Evolutionary conservation across 2,888 invertebrate species (phyloP).

Genomic region (Ptilodon capucinus): DNA sequence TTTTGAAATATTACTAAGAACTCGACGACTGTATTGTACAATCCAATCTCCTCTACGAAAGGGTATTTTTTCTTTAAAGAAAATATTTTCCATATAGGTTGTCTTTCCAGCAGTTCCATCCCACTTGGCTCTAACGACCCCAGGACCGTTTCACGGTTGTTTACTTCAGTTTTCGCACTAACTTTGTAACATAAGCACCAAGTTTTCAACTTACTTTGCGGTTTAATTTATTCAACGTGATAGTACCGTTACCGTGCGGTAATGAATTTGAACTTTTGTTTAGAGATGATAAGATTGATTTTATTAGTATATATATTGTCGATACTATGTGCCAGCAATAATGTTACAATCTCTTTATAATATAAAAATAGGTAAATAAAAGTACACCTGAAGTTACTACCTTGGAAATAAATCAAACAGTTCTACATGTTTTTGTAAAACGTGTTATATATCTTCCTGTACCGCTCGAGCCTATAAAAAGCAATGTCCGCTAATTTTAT

Average conservation of each 20-base stretch:
- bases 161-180: constrained; percentile 32
- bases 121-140: constrained; percentile 40
- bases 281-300: not conserved
- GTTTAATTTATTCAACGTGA: constrained; percentile 32
- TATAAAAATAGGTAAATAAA: no score
- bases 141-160: constrained; percentile 40
- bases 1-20: no score
- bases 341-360: no score
- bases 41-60: not conserved
- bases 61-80: constrained; percentile 7
- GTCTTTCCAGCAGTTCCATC: constrained; percentile 32
- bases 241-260: constrained; percentile 5
- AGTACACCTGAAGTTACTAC: no score
- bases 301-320: not conserved
- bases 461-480: constrained; percentile 12
- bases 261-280: constrained; percentile 4
- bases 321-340: no score
- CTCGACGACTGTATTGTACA: no score
- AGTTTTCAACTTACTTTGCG: constrained; percentile 35
- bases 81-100: constrained; percentile 21
- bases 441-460: not conserved
- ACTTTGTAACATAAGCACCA: constrained; percentile 26
- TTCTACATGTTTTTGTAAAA: not conserved
- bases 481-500: constrained; percentile 41
- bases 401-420: no score